These are phyloP conservation scores for Geothlypis trichas DNA, from an alignment of 2,113 vertebrate species.

Conservation along the genomic window DNA sequence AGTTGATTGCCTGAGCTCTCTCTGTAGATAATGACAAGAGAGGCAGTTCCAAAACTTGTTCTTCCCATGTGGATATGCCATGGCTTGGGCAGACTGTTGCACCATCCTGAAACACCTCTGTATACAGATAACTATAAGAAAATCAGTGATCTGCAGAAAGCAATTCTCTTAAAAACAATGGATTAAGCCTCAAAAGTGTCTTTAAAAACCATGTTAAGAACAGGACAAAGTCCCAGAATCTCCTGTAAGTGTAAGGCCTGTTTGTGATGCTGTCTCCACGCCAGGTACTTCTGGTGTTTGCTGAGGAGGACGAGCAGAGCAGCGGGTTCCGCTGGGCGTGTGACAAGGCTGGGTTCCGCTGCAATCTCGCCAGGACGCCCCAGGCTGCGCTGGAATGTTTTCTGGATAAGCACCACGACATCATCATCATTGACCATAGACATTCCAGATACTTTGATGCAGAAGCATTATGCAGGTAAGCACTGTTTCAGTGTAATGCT, in stretches of 20 bases:
- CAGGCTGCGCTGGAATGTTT: conserved; percentile 89
- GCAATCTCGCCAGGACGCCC: conserved; percentile 83
- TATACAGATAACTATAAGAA: neutral
- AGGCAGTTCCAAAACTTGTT: neutral
- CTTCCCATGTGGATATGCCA: neutral
- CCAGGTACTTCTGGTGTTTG: conserved; percentile 98
- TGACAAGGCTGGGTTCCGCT: conserved; percentile 91
- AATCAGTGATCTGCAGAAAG: neutral
- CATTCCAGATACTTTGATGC: conserved; percentile 92
- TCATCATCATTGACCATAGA: conserved; percentile 95
- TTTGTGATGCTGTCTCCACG: conserved; percentile 17
- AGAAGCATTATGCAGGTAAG: conserved; percentile 93
- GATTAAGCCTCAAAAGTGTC: neutral
- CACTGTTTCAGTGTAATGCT: neutral
- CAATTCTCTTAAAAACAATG: neutral
- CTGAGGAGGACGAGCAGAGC: conserved; percentile 96
- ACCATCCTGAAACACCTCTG: neutral
- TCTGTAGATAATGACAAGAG: neutral
- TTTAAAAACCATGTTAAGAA: neutral
- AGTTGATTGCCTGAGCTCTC: neutral
- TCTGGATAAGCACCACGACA: conserved; percentile 92
- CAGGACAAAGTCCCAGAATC: neutral
- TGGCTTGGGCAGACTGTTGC: neutral
- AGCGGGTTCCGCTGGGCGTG: conserved; percentile 92
- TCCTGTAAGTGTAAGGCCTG: neutral